phyloP scores from a whole-genome alignment of 2,888 invertebrate genomes.

The Ormyrus labotus region DNA sequence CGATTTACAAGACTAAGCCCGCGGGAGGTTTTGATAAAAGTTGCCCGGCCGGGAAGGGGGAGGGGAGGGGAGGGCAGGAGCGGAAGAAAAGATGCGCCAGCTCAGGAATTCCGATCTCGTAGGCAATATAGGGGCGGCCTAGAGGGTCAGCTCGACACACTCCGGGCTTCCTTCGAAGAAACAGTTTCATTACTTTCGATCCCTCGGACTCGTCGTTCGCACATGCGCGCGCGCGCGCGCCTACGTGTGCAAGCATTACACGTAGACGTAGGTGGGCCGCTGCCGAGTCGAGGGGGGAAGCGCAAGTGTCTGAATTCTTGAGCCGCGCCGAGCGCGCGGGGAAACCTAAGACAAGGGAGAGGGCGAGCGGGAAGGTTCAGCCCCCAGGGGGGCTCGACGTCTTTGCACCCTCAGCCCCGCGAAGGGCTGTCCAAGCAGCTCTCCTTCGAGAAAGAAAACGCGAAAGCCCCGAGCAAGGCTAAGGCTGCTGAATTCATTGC shows the following conservation, averaged over 20 bases:
- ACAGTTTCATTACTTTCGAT: constrained; percentile 75
- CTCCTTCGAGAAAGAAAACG: constrained; percentile 59
- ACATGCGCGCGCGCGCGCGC: neutral
- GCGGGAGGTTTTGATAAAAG: constrained; percentile 55
- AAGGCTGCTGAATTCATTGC: constrained; percentile 51
- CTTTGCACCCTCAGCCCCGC: constrained; percentile 44
- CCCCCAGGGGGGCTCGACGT: constrained; percentile 64
- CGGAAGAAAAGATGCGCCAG: constrained; percentile 46
- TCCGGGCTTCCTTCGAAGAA: constrained; percentile 65
- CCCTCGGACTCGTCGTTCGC: constrained; percentile 55
- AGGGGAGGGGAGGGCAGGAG: constrained; percentile 20
- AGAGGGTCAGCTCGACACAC: constrained; percentile 59
- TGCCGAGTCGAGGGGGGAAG: constrained; percentile 17
- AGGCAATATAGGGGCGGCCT: constrained; percentile 66
- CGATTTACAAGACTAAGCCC: constrained; percentile 55
- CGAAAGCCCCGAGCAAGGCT: constrained; percentile 42
- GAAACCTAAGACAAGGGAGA: constrained; percentile 64
- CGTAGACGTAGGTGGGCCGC: neutral
- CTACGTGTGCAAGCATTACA: constrained; percentile 15
- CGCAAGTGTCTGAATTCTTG: constrained; percentile 64
- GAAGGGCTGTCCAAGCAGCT: constrained; percentile 62
- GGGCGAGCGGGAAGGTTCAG: constrained; percentile 8
- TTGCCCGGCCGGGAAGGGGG: neutral
- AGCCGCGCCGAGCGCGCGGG: constrained; percentile 54
- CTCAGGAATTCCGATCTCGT: constrained; percentile 70